These are phyloP conservation scores for Eonycteris spelaea DNA, from an alignment of 2,113 vertebrate genomes.

Conservation along the genomic window DNA sequence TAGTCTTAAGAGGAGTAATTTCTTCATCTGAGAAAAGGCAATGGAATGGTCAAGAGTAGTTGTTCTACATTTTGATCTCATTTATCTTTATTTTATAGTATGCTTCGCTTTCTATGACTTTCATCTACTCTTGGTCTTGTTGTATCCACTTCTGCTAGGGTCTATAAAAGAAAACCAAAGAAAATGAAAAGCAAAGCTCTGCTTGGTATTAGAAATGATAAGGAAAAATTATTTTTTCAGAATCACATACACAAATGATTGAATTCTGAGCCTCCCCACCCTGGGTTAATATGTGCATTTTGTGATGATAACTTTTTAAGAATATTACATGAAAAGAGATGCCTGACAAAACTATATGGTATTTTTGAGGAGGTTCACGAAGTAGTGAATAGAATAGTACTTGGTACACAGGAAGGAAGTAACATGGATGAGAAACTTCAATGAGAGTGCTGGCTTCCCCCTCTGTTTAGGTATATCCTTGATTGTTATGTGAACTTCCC, in stretches of 20 bases:
- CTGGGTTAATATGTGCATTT: neutral
- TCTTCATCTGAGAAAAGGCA: neutral
- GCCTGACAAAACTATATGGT: neutral
- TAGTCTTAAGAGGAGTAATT: neutral
- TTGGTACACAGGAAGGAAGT: neutral
- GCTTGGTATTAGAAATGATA: neutral
- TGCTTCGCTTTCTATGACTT: neutral
- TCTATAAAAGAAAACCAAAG: neutral
- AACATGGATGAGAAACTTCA: neutral
- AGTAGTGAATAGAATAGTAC: neutral
- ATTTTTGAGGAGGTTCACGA: neutral
- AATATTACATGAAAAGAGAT: neutral
- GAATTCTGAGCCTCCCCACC: neutral
- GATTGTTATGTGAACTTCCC: neutral
- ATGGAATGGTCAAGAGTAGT: neutral
- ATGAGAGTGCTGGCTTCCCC: neutral
- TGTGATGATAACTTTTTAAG: neutral
- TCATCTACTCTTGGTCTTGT: neutral
- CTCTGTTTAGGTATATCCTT: neutral
- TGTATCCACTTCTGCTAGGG: neutral
- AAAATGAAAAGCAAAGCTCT: neutral
- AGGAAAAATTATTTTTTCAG: neutral
- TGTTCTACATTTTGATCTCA: neutral
- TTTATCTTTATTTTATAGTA: constrained; percentile 1
- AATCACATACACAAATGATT: neutral